Percentiles rank a stretch among this genome's conserved stretches.
Evolutionary conservation across 1,140 invertebrate genomes (phyloP).

Genomic region (Brachionus plicatilis): DNA sequence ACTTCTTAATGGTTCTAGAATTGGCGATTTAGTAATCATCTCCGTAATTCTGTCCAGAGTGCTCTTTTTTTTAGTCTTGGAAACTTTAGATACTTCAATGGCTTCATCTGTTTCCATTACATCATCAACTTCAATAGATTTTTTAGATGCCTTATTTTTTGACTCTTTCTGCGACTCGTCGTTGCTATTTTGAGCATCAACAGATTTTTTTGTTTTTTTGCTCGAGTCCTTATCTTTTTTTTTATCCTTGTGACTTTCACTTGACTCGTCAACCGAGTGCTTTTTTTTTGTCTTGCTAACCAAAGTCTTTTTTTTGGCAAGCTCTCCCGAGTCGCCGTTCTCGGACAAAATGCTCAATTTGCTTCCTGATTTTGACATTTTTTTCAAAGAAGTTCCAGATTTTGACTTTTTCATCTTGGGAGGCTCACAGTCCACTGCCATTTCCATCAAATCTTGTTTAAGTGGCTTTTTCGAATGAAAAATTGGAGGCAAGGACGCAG

Average conservation of each 20-base stretch:
- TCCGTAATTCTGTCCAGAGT: conserved; percentile 14
- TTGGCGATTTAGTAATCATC: conserved; percentile 26
- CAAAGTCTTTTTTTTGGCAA: neutral
- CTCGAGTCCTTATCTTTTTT: neutral
- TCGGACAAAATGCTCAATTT: conserved; percentile 1
- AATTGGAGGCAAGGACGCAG: neutral
- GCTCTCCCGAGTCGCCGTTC: neutral
- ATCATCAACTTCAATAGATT: neutral
- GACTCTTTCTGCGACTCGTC: neutral
- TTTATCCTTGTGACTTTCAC: neutral
- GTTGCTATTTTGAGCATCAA: neutral
- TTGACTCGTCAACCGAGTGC: neutral
- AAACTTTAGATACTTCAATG: neutral
- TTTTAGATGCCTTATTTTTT: neutral
- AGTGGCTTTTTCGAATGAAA: neutral
- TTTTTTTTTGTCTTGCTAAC: neutral
- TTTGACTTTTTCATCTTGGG: neutral
- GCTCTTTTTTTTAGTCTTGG: conserved; percentile 4
- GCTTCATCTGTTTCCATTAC: neutral
- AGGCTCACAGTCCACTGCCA: neutral
- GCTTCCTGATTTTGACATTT: neutral
- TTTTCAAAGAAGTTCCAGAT: neutral
- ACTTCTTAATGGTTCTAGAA: conserved; percentile 29
- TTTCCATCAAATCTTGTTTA: neutral
- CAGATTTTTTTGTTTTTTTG: neutral